Conservation (phyloP, 2,113 vertebrate species). For the Chamaea fasciata region DNA sequence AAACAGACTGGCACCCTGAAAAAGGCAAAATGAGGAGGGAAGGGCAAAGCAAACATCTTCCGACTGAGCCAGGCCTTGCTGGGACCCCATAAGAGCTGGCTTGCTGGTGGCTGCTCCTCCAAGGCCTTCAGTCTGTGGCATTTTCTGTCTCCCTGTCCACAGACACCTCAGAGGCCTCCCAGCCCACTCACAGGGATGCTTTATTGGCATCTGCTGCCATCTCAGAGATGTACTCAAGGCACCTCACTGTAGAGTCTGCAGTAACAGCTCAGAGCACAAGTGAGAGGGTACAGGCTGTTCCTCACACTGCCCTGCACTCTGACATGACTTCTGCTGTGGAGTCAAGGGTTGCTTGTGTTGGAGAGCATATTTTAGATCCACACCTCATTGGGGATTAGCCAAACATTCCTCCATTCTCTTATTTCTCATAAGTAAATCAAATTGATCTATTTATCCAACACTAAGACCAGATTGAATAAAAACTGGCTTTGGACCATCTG, state of each 20-base stretch:
- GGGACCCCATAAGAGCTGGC: background rate
- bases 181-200: background rate
- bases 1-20: background rate
- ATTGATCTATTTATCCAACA: background rate
- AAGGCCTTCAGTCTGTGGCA: background rate
- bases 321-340: background rate
- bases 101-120: background rate
- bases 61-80: background rate
- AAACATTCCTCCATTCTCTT: background rate
- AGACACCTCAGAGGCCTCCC: background rate
- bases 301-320: background rate
- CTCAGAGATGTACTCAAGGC: rapidly evolving
- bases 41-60: background rate
- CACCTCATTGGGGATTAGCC: background rate
- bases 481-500: background rate
- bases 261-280: background rate
- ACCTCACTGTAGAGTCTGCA: rapidly evolving
- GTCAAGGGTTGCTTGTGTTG: background rate
- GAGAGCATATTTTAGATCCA: background rate
- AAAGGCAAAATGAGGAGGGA: background rate
- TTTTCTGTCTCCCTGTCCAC: background rate
- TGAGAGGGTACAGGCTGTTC: background rate
- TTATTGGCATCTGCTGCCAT: background rate
- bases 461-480: background rate
- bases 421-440: background rate